phyloP scores from a whole-genome alignment of 2,113 vertebrate species.

The Bubo scandiacus region DNA sequence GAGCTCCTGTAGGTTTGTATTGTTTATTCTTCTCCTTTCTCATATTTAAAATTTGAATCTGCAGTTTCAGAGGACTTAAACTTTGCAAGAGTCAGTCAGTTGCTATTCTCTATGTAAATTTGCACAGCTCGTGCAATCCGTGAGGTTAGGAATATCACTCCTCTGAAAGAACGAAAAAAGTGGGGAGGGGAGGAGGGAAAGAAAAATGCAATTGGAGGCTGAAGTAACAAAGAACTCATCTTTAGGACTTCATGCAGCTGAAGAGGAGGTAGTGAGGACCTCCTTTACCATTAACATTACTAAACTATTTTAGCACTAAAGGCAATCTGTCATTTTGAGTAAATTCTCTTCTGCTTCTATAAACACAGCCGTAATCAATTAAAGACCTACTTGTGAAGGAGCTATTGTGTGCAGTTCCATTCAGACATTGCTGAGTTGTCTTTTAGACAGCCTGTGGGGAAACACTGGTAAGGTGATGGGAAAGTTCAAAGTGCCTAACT shows the following conservation, averaged over 20 bases:
- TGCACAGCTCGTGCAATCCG: neutral
- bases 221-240: conserved; percentile 42
- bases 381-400: conserved; percentile 76
- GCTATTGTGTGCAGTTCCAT: conserved; percentile 73
- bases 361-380: conserved; percentile 84
- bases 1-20: neutral
- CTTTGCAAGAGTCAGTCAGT: neutral
- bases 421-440: conserved; percentile 71
- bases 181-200: neutral
- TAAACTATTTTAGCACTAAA: conserved; percentile 69
- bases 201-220: neutral
- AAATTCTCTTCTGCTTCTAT: conserved; percentile 80
- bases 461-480: conserved; percentile 71
- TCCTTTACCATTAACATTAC: conserved; percentile 47
- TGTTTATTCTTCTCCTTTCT: neutral
- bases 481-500: conserved; percentile 76
- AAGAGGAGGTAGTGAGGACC: conserved; percentile 11
- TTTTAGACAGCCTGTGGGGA: conserved; percentile 69
- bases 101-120: neutral
- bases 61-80: neutral
- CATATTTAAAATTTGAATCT: neutral
- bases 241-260: neutral
- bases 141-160: neutral
- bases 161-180: neutral
- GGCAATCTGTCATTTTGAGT: conserved; percentile 77